These are phyloP conservation scores for Nasonia vitripennis DNA, from an alignment of 1,140 invertebrate species.

Conservation along the genomic window DNA sequence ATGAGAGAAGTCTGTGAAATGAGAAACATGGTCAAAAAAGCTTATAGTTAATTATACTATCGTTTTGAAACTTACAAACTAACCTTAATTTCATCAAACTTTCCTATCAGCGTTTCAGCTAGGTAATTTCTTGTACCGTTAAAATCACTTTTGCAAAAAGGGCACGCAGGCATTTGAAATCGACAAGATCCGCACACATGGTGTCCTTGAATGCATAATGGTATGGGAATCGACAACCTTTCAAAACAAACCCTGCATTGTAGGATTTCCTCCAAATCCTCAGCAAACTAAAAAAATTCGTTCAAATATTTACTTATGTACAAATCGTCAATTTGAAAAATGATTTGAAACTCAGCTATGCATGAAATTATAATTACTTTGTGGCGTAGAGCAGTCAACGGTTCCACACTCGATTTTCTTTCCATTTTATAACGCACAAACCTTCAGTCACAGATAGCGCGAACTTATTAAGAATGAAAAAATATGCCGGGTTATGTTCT, in stretches of 20 bases:
- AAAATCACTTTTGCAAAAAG: conserved; percentile 57
- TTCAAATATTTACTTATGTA: too few species aligned
- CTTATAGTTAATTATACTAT: too few species aligned
- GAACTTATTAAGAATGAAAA: too few species aligned
- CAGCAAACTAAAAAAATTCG: background rate
- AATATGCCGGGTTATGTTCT: too few species aligned
- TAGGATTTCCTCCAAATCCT: background rate
- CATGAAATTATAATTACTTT: too few species aligned
- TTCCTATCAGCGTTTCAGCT: conserved; percentile 56
- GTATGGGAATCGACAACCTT: conserved; percentile 47
- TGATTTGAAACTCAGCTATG: too few species aligned
- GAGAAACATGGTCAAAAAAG: background rate
- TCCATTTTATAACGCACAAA: too few species aligned
- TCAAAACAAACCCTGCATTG: conserved; percentile 48
- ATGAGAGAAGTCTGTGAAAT: conserved; percentile 52
- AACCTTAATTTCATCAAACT: conserved; percentile 63
- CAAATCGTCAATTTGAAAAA: too few species aligned
- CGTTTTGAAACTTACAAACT: background rate
- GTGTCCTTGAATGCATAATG: conserved; percentile 61
- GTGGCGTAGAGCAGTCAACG: too few species aligned
- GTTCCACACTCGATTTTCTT: too few species aligned
- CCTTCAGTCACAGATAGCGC: too few species aligned
- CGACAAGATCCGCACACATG: conserved; percentile 61
- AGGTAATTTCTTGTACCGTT: conserved; percentile 59
- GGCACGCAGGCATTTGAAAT: conserved; percentile 54